Base-by-base conservation (phyloP, 2,888 invertebrate genomes). In the Cabera pusaria region DNA sequence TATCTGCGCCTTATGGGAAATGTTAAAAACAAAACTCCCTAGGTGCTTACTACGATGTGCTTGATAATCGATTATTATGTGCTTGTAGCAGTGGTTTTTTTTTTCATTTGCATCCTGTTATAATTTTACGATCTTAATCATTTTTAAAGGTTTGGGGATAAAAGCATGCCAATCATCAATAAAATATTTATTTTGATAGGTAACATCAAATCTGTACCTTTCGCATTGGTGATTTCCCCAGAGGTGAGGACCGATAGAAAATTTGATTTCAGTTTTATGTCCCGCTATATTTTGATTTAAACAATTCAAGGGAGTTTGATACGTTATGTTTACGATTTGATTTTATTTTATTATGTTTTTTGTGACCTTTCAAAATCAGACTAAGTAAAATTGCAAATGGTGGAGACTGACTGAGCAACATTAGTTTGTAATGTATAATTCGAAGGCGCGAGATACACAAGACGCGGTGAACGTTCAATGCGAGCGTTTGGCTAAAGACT, bases 231-330 rank as follows among this genome's bases (percentile, higher is more conserved):
- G 77, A 83, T 83, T 83, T 83, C 83, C 82, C 82, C 1, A 1
- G 67, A 57, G 81, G 14, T 18, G n/a, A 17, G 37, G 49, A 52
- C 44, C 59, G 56, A 65, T 66, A 61, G 61, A 71, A 64, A 72
- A 70, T 72, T 73, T 71, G 65, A 73, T 72, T 73, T 66, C 64
- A 71, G 65, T 75, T 77, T 77, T 72, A 71, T 66, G 54, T 52
- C 55, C 33, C 42, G 49, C 51, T 50, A 17, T 56, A 57, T 59
- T 64, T 63, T 62, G 64, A 65, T 67, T 64, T 60, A 52, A 60
- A 44, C 45, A 31, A 46, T 47, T 43, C 34, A 22, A 21, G 10
- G 36, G 19, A 39, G 21, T 24, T 41, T 26, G 35, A 31, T 35
- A 17, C 31, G 29, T 14, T 19, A 34, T 18, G 8, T 23, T 32